Conservation (phyloP, 2,888 invertebrate species). For the Drosophila cyrtoloma region DNA sequence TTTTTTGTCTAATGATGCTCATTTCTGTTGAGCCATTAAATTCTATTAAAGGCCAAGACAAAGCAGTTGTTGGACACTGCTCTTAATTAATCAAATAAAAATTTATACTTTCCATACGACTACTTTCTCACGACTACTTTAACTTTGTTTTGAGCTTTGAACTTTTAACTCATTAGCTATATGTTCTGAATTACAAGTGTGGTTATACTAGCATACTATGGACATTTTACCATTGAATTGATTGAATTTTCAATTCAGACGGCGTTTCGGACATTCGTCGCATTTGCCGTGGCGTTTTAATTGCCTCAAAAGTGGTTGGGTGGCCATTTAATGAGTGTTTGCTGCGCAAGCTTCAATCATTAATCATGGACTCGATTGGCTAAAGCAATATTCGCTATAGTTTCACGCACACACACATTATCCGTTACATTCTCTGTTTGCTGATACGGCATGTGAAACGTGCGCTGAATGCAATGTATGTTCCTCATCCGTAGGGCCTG, state of each 20-base stretch:
- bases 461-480: constrained; percentile 58
- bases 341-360: constrained; percentile 6
- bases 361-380: constrained; percentile 27
- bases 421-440: constrained; percentile 37
- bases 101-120: background rate
- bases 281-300: background rate
- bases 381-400: constrained; percentile 7
- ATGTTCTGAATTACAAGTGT: no score
- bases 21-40: background rate
- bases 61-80: background rate
- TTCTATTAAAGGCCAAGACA: background rate
- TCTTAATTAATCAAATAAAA: background rate
- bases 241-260: constrained; percentile 1
- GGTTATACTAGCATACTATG: background rate
- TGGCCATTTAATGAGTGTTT: constrained; percentile 3
- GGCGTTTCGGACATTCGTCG: background rate
- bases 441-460: constrained; percentile 67
- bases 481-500: background rate
- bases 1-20: background rate
- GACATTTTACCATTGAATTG: background rate
- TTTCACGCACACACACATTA: constrained; percentile 8
- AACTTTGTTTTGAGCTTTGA: background rate
- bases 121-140: background rate
- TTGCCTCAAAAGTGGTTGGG: background rate
- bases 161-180: background rate